A percentile compares a stretch with the other conserved stretches of the same genome.
phyloP scores from a whole-genome alignment of 1,140 invertebrate genomes.

The Diachasma alloeum region DNA sequence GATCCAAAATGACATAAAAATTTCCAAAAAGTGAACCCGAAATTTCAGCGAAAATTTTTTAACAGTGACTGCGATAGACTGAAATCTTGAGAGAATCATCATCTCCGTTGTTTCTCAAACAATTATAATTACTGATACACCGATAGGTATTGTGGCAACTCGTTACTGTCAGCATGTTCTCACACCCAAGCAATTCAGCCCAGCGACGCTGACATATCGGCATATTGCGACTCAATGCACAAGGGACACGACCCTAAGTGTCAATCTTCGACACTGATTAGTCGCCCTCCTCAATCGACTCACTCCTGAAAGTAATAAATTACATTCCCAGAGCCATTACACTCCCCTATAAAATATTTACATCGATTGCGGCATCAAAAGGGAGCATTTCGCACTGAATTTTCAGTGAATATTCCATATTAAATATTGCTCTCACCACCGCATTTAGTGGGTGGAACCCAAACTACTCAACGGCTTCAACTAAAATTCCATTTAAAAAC shows the following conservation, averaged over 20 bases:
- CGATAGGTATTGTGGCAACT: background rate
- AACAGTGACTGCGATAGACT: too few species aligned
- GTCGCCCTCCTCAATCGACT: conserved; percentile 17
- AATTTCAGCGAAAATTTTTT: too few species aligned
- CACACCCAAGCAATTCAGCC: conserved; percentile 1
- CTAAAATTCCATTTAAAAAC: background rate
- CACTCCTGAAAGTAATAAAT: conserved; percentile 8
- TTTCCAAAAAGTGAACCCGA: too few species aligned
- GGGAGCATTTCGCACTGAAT: too few species aligned
- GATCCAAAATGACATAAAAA: too few species aligned
- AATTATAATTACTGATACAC: background rate
- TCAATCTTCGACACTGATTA: conserved; percentile 23
- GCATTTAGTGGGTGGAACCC: background rate
- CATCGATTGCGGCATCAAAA: background rate
- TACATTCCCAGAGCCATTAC: background rate
- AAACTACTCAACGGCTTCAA: background rate
- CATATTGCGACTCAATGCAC: conserved; percentile 3
- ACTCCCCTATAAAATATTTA: background rate
- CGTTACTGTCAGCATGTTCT: background rate
- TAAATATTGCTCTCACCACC: background rate
- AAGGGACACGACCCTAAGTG: background rate
- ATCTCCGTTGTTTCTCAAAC: background rate
- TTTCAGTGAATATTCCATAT: background rate
- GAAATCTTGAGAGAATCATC: background rate
- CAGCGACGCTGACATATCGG: conserved; percentile 16